These are phyloP conservation scores for Orussus abietinus DNA, from an alignment of 1,140 invertebrate genomes.

Conservation along the genomic window DNA sequence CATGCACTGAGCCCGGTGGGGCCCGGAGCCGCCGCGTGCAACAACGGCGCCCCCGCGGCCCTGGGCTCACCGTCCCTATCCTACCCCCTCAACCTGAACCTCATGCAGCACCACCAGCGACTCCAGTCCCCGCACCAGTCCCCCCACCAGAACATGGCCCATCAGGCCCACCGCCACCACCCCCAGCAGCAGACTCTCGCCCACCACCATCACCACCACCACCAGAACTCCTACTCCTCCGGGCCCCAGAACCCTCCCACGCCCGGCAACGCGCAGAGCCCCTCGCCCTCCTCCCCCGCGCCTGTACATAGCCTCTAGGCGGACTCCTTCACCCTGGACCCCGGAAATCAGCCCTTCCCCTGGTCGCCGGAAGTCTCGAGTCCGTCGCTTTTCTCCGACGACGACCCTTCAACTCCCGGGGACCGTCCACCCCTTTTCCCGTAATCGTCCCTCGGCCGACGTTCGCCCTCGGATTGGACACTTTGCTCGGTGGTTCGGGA, in stretches of 20 bases:
- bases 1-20: conserved; percentile 59
- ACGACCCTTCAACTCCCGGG: too few species aligned
- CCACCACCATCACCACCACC: conserved; percentile 19
- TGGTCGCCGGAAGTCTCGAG: background rate
- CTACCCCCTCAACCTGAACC: conserved; percentile 50
- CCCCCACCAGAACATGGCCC: conserved; percentile 14
- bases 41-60: conserved; percentile 48
- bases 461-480: too few species aligned
- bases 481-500: too few species aligned
- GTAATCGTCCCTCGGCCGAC: too few species aligned
- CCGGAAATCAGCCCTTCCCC: too few species aligned
- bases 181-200: conserved; percentile 23
- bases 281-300: conserved; percentile 49
- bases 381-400: too few species aligned
- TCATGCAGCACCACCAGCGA: conserved; percentile 34
- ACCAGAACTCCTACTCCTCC: conserved; percentile 33
- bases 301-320: conserved; percentile 53
- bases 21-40: conserved; percentile 51
- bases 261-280: conserved; percentile 45
- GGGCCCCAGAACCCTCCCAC: conserved; percentile 40
- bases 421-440: too few species aligned
- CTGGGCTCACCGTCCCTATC: conserved; percentile 51
- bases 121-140: conserved; percentile 20
- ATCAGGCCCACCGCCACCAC: conserved; percentile 24
- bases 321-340: too few species aligned